Base-by-base conservation (phyloP, 2,888 invertebrate species). In the Andrena marginata region DNA sequence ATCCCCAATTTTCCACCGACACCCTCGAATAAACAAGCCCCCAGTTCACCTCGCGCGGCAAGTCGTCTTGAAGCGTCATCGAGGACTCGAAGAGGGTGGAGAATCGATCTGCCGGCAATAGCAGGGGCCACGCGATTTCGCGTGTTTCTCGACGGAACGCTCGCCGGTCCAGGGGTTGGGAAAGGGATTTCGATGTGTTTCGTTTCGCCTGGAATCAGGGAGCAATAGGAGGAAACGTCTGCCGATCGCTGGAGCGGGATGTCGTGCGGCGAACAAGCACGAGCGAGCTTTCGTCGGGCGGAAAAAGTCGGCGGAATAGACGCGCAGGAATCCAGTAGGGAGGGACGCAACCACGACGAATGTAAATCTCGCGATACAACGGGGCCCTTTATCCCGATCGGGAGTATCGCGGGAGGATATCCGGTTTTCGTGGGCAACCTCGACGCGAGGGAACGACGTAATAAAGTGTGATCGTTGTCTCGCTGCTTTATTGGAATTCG, bases 331-430 rank as follows among this genome's bases (percentile, higher is more conserved):
- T 84, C 74, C 62, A n/a, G 33, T 54, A 48, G 71, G 71, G 49
- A 35, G 65, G 59, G 56, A 51, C 62, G 35, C 59, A 78, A 71
- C 73, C 62, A 77, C 79, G 91, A 89, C 90, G 91, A 92, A 92
- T 92, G 93, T 91, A 93, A 93, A 92, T 92, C 91, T 92, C 90
- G 90, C 88, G 91, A 90, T 91, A 92, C 91, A 88, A 88, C 89
- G 88, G 88, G 89, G 87, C 89, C 88, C 87, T 89, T 92, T 91
- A 91, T 91, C 90, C 87, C 70, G 73, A 71, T 79, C 69, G 69
- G 62, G 78, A 76, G 64, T 68, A 77, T 51, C 71, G 67, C 63
- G 48, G 48, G 54, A 65, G 81, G 77, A 86, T 81, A 86, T 84
- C 80, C 81, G 81, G 82, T 83, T 77, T 82, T 76, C 81, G 60